phyloP scores from a whole-genome alignment of 2,113 vertebrate genomes.

The Lophius piscatorius region DNA sequence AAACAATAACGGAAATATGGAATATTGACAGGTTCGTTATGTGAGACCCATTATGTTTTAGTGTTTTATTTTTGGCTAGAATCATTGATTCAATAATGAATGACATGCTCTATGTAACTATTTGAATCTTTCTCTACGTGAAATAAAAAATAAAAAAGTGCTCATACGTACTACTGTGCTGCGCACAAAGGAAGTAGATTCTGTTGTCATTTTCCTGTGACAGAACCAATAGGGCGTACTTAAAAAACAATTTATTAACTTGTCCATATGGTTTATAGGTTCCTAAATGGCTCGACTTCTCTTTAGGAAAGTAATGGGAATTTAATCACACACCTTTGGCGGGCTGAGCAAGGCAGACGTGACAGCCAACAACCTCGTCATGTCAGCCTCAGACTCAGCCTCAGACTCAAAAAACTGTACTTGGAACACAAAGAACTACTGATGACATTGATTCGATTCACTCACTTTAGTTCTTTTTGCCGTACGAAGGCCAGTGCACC shows the following conservation, averaged over 20 bases:
- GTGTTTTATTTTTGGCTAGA: too few relatives aligned
- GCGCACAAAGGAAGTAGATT: constrained; percentile 44
- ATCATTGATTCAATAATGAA: too few relatives aligned
- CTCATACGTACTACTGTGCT: constrained; percentile 6
- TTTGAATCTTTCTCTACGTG: constrained; percentile 2
- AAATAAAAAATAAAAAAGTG: constrained; percentile 11
- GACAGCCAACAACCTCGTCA: constrained; percentile 71
- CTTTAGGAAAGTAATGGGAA: constrained; percentile 61
- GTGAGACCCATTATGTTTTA: too few relatives aligned
- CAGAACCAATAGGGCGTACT: constrained; percentile 42
- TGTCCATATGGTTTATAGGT: constrained; percentile 67
- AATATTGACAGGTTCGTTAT: too few relatives aligned
- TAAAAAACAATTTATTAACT: constrained; percentile 64
- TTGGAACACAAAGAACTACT: constrained; percentile 72
- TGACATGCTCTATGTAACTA: background rate
- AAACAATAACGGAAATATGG: too few relatives aligned
- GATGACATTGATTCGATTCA: constrained; percentile 65
- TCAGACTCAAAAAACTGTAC: constrained; percentile 65
- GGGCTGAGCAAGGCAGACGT: constrained; percentile 58
- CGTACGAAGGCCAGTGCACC: constrained; percentile 34
- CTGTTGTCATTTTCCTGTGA: constrained; percentile 40
- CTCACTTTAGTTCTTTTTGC: constrained; percentile 32
- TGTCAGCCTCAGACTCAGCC: constrained; percentile 53
- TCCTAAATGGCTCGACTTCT: constrained; percentile 61
- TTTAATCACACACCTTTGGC: constrained; percentile 70